A percentile compares a stretch with the other conserved stretches of the same genome.
phyloP scores from a whole-genome alignment of 1,140 invertebrate genomes.

The Sitodiplosis mosellana region DNA sequence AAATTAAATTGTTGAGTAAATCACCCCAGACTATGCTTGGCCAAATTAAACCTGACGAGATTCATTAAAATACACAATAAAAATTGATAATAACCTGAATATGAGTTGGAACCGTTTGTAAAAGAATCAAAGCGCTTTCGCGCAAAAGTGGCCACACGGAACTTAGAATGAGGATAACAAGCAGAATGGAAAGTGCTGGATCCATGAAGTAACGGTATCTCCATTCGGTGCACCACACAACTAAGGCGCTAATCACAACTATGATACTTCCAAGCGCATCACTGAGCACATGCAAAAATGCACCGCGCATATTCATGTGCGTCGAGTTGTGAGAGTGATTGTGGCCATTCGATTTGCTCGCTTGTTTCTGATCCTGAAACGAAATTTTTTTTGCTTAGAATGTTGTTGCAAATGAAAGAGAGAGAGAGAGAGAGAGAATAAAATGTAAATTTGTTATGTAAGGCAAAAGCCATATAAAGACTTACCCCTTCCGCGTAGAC shows the following conservation, averaged over 20 bases:
- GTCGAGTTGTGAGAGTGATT: conserved; percentile 41
- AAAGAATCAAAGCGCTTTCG: conserved; percentile 72
- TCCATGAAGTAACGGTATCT: conserved; percentile 75
- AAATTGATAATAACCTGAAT: conserved; percentile 45
- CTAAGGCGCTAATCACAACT: conserved; percentile 81
- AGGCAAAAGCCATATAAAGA: neutral
- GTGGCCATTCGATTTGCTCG: conserved; percentile 24
- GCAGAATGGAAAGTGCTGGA: conserved; percentile 71
- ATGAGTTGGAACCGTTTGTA: conserved; percentile 84
- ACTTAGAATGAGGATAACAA: conserved; percentile 60
- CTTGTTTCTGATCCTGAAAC: conserved; percentile 6
- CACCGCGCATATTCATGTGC: conserved; percentile 94
- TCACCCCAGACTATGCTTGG: no score
- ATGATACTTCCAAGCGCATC: conserved; percentile 94
- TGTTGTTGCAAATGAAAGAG: neutral
- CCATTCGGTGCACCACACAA: conserved; percentile 78
- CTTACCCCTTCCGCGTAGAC: conserved; percentile 15
- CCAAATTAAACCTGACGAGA: no score
- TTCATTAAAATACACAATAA: neutral
- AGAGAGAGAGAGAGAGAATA: conserved; percentile 1
- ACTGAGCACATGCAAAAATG: conserved; percentile 92
- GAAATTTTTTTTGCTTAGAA: neutral
- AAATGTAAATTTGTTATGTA: neutral
- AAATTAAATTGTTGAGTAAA: neutral
- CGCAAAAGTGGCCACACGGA: conserved; percentile 74